Percentiles rank a stretch among this genome's conserved stretches.
Conservation (phyloP, 2,797 vertebrate species). For the Halcyon smyrnensis region DNA sequence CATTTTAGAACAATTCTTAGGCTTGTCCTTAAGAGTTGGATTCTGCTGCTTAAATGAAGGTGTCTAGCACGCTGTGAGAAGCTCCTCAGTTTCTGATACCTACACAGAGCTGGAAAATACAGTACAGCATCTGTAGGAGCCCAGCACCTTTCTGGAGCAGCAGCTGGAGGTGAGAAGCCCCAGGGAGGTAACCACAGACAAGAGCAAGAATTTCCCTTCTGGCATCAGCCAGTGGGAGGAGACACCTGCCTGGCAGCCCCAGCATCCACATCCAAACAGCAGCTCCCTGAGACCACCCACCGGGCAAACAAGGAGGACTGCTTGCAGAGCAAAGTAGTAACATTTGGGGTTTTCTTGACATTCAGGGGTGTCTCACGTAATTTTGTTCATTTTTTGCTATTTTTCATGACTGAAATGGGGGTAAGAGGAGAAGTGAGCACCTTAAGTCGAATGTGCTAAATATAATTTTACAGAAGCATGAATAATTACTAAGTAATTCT, state of each 20-base stretch:
- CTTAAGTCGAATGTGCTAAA: not conserved
- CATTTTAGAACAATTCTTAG: not conserved
- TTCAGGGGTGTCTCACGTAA: not conserved
- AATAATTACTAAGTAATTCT: not conserved
- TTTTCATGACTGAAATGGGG: not conserved
- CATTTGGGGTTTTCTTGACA: not conserved
- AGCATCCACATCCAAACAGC: rapidly evolving
- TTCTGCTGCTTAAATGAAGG: not conserved
- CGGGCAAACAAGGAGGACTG: not conserved
- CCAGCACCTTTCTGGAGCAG: not conserved
- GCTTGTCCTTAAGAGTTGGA: not conserved
- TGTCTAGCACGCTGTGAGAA: rapidly evolving
- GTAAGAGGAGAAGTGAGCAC: not conserved
- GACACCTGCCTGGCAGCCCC: not conserved
- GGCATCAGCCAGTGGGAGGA: rapidly evolving
- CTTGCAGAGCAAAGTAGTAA: not conserved
- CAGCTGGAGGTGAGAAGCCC: not conserved
- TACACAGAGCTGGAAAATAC: not conserved
- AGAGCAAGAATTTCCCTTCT: not conserved
- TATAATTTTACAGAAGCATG: not conserved
- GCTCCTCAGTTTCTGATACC: not conserved
- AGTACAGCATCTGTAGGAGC: not conserved
- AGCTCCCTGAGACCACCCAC: not conserved
- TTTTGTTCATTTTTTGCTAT: not conserved
- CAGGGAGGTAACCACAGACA: not conserved